Percentiles rank a stretch among this genome's conserved stretches.
Conservation (phyloP, 2,113 vertebrate species). For the Petrocephalus microphthalmus region DNA sequence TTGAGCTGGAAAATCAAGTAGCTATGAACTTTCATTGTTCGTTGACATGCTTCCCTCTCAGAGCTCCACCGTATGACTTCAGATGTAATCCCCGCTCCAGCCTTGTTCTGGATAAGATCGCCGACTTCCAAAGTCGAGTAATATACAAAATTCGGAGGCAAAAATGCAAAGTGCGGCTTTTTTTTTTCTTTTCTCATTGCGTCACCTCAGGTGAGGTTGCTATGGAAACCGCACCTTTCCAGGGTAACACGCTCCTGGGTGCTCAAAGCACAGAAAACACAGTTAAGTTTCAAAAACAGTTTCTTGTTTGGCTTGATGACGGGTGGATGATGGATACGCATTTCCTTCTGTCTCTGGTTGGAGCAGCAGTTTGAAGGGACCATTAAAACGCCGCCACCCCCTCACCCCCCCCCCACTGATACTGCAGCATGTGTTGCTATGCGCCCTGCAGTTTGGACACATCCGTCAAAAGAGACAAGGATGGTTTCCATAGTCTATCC, state of each 20-base stretch:
- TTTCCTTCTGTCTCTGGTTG: background rate
- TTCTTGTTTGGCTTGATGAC: background rate
- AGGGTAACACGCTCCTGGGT: background rate
- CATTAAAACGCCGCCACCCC: background rate
- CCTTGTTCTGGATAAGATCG: background rate
- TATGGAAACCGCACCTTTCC: conserved; percentile 18
- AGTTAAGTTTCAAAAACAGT: background rate
- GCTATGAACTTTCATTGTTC: conserved; percentile 11
- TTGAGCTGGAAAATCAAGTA: conserved; percentile 15
- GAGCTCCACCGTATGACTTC: background rate
- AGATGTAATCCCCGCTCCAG: background rate
- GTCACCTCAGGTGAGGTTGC: conserved; percentile 12
- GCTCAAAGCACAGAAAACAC: background rate
- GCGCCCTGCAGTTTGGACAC: background rate
- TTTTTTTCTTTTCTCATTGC: background rate
- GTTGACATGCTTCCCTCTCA: background rate
- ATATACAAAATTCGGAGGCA: background rate
- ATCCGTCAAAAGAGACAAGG: background rate
- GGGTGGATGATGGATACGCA: background rate
- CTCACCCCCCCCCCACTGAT: background rate
- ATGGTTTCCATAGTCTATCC: background rate
- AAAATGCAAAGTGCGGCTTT: background rate
- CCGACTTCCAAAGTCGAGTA: background rate
- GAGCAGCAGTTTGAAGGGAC: background rate
- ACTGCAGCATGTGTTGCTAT: background rate